Evolutionary conservation across 2,888 invertebrate species (phyloP).

Genomic region (Synergus gifuensis): DNA sequence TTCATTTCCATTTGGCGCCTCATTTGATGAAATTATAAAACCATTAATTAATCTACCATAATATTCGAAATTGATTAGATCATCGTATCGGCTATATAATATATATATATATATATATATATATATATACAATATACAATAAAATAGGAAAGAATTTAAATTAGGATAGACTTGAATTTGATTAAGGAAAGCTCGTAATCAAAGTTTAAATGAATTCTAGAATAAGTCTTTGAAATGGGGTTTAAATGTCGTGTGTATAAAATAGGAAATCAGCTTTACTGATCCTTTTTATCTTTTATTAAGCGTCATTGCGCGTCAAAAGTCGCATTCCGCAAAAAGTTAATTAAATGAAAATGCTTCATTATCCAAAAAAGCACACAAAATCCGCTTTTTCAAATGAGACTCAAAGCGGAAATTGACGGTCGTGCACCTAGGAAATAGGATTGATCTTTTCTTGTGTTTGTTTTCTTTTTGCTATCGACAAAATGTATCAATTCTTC

Average conservation of each 20-base stretch:
- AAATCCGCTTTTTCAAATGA: constrained; percentile 59
- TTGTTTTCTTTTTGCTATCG: constrained; percentile 49
- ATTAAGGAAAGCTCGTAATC: no score
- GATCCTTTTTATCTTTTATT: not conserved
- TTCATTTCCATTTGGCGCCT: no score
- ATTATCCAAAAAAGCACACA: no score
- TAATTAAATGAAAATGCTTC: not conserved
- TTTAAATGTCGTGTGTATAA: not conserved
- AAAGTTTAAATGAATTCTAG: no score
- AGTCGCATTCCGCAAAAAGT: not conserved
- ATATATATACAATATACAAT: no score
- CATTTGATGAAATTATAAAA: no score
- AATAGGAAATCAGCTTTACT: not conserved
- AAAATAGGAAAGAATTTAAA: no score
- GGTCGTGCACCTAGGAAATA: constrained; percentile 54
- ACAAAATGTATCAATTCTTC: constrained; percentile 51
- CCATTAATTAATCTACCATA: no score
- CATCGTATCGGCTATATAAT: no score
- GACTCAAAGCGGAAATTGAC: constrained; percentile 63
- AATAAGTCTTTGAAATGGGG: not conserved
- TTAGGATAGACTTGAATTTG: no score
- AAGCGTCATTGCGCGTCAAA: not conserved
- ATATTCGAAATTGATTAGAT: no score
- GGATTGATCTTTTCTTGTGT: constrained; percentile 50
- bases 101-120: no score